Conservation (phyloP, 2,888 invertebrate genomes). For the Coelogynopora nodosa region DNA sequence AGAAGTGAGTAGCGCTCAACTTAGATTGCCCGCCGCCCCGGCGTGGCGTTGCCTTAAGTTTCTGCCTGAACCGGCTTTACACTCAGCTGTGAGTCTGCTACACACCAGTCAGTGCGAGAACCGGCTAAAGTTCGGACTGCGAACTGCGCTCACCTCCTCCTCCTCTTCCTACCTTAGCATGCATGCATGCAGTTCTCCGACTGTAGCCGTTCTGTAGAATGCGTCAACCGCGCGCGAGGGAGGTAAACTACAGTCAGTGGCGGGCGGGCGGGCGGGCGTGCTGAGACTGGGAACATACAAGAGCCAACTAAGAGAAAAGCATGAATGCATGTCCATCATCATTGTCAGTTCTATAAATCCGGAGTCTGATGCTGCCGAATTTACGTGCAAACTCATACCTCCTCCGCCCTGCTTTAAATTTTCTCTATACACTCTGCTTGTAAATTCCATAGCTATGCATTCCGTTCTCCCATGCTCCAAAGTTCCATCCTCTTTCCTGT, state of each 20-base stretch:
- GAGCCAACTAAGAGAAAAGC: not conserved
- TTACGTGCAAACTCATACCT: not conserved
- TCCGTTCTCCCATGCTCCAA: not conserved
- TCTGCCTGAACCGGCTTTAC: no score
- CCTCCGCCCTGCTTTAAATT: not conserved
- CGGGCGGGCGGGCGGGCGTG: not conserved
- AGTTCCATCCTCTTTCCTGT: constrained; percentile 12
- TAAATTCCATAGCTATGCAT: no score
- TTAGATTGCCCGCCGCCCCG: not conserved
- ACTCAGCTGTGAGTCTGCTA: no score
- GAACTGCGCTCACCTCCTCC: not conserved
- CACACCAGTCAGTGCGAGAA: not conserved
- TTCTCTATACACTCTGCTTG: not conserved
- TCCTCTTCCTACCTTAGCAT: no score
- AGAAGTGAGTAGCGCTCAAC: not conserved
- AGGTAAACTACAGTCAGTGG: no score
- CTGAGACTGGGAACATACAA: not conserved
- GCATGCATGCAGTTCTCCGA: no score
- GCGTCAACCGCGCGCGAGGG: not conserved
- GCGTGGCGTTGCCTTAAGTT: not conserved
- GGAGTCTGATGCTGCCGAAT: constrained; percentile 19
- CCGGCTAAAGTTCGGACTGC: not conserved
- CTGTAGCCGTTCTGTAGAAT: not conserved
- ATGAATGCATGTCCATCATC: constrained; percentile 12
- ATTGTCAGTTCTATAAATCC: constrained; percentile 31